Evolutionary conservation across 2,797 vertebrate species (phyloP).

Genomic region (Glossophaga mutica): DNA sequence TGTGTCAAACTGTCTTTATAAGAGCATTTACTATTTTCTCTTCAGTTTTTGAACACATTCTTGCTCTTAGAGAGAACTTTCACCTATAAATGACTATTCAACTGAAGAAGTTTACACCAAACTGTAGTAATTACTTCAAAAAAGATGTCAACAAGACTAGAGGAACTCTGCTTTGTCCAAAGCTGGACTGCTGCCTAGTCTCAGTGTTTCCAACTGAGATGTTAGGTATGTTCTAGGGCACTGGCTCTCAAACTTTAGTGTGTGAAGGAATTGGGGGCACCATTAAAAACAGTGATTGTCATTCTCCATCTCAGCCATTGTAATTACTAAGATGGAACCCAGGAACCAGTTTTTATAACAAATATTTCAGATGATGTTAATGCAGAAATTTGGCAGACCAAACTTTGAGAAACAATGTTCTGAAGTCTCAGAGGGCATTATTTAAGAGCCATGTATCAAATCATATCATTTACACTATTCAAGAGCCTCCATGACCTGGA

Average conservation of each 20-base stretch:
- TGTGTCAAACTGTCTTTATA: constrained; percentile 20
- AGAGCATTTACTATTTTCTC: constrained; percentile 10
- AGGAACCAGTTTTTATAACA: neutral
- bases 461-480: neutral
- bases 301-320: neutral
- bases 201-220: neutral
- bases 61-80: constrained; percentile 26
- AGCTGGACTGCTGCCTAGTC: neutral
- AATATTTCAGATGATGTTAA: neutral
- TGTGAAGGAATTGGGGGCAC: neutral
- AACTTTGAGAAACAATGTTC: neutral
- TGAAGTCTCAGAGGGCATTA: neutral
- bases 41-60: neutral
- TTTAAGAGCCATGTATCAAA: neutral
- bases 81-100: neutral
- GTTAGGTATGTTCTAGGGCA: neutral
- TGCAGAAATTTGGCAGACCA: neutral
- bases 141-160: neutral
- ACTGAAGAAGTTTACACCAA: neutral
- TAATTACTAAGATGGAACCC: neutral
- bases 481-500: neutral
- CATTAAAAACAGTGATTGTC: neutral
- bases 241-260: neutral
- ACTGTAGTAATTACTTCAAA: neutral
- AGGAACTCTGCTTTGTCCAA: neutral